Percentiles rank a stretch among this genome's conserved stretches.
These are phyloP conservation scores for Cyclopterus lumpus DNA, from an alignment of 2,797 vertebrate genomes.

Conservation along the genomic window DNA sequence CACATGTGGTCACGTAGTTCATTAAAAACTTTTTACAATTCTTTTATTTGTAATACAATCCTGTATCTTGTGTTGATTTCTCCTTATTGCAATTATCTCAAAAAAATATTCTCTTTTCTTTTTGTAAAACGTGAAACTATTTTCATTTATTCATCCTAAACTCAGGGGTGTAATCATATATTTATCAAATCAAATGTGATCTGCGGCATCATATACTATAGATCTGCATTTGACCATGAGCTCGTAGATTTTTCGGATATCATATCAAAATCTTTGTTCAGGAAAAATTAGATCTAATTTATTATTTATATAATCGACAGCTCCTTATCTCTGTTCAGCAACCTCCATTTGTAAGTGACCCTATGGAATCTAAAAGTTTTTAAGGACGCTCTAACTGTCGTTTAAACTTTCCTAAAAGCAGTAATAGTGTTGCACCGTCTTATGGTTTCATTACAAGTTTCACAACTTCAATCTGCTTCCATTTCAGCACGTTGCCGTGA, in stretches of 20 bases:
- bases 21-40: background rate
- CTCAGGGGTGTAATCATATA: background rate
- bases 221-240: background rate
- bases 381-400: background rate
- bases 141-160: background rate
- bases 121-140: background rate
- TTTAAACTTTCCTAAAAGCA: background rate
- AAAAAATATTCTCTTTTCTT: background rate
- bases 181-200: slow-evolving; percentile 1
- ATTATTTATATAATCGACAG: background rate
- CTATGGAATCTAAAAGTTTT: slow-evolving; percentile 16
- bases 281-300: background rate
- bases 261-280: background rate
- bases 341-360: slow-evolving; percentile 4
- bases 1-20: background rate
- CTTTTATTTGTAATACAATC: background rate
- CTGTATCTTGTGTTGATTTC: background rate
- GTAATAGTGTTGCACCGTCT: background rate
- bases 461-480: slow-evolving; percentile 56
- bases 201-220: background rate
- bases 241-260: background rate
- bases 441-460: slow-evolving; percentile 38
- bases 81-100: background rate
- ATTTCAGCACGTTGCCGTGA: slow-evolving; percentile 59
- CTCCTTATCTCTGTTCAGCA: background rate